Conservation (phyloP, 2,888 invertebrate species). For the Frankliniella intonsa region DNA sequence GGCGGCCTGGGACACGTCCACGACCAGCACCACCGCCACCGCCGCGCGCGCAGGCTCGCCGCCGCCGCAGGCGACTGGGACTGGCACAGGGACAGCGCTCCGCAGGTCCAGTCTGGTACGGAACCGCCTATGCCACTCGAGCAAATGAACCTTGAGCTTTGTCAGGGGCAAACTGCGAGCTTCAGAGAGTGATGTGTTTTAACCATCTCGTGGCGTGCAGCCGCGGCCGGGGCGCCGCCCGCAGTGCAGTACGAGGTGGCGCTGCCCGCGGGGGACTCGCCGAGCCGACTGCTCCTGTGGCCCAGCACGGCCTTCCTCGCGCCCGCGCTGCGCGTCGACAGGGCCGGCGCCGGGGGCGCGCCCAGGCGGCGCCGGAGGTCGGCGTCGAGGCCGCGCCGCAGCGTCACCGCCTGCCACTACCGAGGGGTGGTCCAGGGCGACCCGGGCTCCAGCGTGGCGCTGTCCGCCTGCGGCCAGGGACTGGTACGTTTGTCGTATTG, state of each 20-base stretch:
- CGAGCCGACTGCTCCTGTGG: constrained; percentile 39
- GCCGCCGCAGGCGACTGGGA: neutral
- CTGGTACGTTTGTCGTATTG: constrained; percentile 43
- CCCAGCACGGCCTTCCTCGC: constrained; percentile 43
- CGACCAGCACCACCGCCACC: neutral
- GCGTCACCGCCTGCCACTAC: constrained; percentile 40
- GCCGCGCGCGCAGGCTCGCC: neutral
- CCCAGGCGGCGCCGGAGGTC: neutral
- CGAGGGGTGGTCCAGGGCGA: constrained; percentile 44
- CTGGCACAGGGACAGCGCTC: neutral
- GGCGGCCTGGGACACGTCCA: neutral
- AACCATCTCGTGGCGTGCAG: neutral
- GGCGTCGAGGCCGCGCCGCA: neutral
- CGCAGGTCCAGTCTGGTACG: too few relatives aligned
- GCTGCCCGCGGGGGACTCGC: neutral
- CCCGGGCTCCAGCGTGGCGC: constrained; percentile 43
- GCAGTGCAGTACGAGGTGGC: neutral
- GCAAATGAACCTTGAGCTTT: too few relatives aligned
- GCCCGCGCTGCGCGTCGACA: constrained; percentile 64
- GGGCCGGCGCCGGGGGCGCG: constrained; percentile 47
- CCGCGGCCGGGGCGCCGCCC: neutral
- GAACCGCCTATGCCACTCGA: too few relatives aligned
- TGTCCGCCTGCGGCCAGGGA: constrained; percentile 45
- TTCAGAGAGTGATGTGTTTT: neutral
- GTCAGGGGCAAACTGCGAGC: neutral